These are phyloP conservation scores for Xiphophorus couchianus DNA, from an alignment of 2,113 vertebrate species.

Conservation along the genomic window DNA sequence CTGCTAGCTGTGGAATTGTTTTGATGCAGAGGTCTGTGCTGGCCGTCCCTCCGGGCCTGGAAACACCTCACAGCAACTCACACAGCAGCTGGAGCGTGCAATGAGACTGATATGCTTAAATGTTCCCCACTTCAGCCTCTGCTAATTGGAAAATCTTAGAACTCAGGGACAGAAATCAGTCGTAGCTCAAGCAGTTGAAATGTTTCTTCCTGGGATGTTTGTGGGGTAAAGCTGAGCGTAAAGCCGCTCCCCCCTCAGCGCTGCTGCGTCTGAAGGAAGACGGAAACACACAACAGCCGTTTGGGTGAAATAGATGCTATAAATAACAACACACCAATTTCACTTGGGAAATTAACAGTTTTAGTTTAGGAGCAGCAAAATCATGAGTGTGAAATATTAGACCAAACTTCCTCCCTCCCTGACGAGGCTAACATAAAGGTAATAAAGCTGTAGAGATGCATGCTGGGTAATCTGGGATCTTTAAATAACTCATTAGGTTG, in stretches of 20 bases:
- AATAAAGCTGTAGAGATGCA: not conserved
- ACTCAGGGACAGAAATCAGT: constrained; percentile 26
- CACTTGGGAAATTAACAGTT: not conserved
- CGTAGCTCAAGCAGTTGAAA: constrained; percentile 16
- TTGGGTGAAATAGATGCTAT: not conserved
- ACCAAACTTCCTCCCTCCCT: not conserved
- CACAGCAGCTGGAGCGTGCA: constrained; percentile 46
- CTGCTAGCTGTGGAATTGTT: constrained; percentile 69
- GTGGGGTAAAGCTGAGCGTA: not conserved
- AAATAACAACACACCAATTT: not conserved
- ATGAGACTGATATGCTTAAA: constrained; percentile 51
- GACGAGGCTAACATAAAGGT: not conserved
- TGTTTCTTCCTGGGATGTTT: constrained; percentile 7
- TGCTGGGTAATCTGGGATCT: not conserved
- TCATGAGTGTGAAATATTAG: not conserved
- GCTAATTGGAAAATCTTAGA: constrained; percentile 26
- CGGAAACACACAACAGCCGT: not conserved
- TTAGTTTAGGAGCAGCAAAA: not conserved
- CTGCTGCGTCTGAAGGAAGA: not conserved
- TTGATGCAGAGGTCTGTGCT: constrained; percentile 64
- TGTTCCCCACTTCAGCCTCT: constrained; percentile 37
- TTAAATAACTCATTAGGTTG: not conserved
- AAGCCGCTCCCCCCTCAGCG: not conserved
- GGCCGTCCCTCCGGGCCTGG: constrained; percentile 46
- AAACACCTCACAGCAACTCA: constrained; percentile 55